Conservation (phyloP, 2,888 invertebrate species). For the Diadegma fenestrale region DNA sequence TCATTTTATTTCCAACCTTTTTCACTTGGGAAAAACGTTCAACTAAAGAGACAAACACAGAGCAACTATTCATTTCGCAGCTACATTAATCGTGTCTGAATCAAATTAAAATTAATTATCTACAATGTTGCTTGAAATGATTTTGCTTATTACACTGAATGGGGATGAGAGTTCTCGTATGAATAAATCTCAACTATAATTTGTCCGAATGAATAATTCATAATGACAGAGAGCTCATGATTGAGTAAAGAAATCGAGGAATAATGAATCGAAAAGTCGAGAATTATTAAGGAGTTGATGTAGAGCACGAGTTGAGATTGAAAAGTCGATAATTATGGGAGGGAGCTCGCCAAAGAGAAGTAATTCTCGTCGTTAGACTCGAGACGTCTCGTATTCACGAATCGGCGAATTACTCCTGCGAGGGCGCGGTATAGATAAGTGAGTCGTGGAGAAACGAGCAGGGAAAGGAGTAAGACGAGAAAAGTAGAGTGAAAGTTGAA, state of each 20-base stretch:
- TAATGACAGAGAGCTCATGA: slow-evolving; percentile 13
- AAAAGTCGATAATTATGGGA: slow-evolving; percentile 28
- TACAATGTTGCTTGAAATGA: neutral
- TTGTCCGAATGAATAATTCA: slow-evolving; percentile 21
- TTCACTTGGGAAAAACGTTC: neutral
- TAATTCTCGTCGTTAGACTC: slow-evolving; percentile 56
- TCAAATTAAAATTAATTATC: neutral
- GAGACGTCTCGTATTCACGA: slow-evolving; percentile 56
- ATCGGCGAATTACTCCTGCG: slow-evolving; percentile 61
- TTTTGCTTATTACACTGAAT: neutral
- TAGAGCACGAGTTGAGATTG: slow-evolving; percentile 28
- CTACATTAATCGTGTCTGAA: neutral
- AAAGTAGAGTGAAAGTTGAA: slow-evolving; percentile 37
- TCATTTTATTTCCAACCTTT: neutral
- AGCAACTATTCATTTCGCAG: neutral
- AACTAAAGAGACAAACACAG: neutral
- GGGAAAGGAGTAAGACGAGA: slow-evolving; percentile 35
- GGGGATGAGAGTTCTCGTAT: neutral
- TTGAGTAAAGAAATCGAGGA: slow-evolving; percentile 6
- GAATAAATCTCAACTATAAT: neutral
- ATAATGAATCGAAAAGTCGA: slow-evolving; percentile 18
- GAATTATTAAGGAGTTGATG: slow-evolving; percentile 26
- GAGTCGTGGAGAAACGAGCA: slow-evolving; percentile 30
- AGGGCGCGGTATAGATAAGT: slow-evolving; percentile 47
- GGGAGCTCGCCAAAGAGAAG: slow-evolving; percentile 7